These are phyloP conservation scores for Torymus tubicola DNA, from an alignment of 2,888 invertebrate genomes.

Conservation along the genomic window DNA sequence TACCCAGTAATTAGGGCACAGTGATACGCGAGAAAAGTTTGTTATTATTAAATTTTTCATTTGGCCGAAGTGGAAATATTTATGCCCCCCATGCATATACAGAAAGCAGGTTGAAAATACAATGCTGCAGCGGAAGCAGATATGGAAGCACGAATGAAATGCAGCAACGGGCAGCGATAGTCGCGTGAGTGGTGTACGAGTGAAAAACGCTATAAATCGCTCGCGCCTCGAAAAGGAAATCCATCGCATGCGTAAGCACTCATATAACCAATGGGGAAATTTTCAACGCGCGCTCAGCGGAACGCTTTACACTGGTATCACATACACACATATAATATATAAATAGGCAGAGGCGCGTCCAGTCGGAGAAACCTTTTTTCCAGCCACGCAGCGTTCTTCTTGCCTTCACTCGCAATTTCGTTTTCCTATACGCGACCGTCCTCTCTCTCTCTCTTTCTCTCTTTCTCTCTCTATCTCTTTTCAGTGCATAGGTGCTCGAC, in stretches of 20 bases:
- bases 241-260: conserved; percentile 24
- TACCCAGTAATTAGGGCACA: too few relatives aligned
- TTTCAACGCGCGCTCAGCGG: conserved; percentile 24
- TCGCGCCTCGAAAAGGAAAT: conserved; percentile 16
- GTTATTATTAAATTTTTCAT: too few relatives aligned
- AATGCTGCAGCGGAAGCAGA: too few relatives aligned
- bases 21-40: too few relatives aligned
- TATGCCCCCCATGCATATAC: too few relatives aligned
- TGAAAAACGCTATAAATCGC: conserved; percentile 6
- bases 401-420: conserved; percentile 46
- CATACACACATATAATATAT: too few relatives aligned
- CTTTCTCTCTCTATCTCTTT: too few relatives aligned
- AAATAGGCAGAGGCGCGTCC: too few relatives aligned
- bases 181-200: background rate
- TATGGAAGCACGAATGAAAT: background rate
- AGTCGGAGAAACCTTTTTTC: background rate
- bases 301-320: background rate
- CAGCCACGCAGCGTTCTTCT: background rate
- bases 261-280: conserved; percentile 17
- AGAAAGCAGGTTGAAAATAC: too few relatives aligned
- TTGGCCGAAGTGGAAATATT: too few relatives aligned
- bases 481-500: background rate
- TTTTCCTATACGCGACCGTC: conserved; percentile 15
- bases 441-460: too few relatives aligned
- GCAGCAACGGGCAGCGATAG: too few relatives aligned